Conservation (phyloP, 2,888 invertebrate species). For the Agrotis ipsilon region DNA sequence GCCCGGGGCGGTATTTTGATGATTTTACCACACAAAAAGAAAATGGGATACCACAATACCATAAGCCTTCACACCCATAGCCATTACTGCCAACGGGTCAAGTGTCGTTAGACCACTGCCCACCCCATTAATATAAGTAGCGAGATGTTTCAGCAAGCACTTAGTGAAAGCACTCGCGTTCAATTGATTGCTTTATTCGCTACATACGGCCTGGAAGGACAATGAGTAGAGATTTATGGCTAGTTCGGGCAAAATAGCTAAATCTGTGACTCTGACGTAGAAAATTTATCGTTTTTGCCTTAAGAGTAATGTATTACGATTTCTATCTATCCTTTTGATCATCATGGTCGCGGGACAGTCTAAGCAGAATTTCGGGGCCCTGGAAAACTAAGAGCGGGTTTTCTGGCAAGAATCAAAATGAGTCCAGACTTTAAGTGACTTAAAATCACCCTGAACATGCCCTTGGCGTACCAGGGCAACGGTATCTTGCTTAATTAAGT, state of each 20-base stretch:
- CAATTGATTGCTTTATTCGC: constrained; percentile 75
- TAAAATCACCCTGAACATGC: no score
- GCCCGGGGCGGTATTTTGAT: no score
- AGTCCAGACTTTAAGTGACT: no score
- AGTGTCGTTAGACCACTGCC: constrained; percentile 72
- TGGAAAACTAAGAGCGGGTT: no score
- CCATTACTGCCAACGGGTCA: constrained; percentile 79
- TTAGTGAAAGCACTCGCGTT: constrained; percentile 72
- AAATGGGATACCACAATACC: constrained; percentile 76
- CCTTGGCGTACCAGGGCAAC: no score
- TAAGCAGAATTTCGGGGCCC: no score
- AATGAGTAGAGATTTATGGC: constrained; percentile 7
- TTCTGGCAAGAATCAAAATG: no score
- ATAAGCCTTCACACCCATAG: constrained; percentile 63
- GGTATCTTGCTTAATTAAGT: no score
- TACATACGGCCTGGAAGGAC: constrained; percentile 51
- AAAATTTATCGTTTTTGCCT: neutral
- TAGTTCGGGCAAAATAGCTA: neutral
- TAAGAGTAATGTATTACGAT: no score
- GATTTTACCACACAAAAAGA: no score
- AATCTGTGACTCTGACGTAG: constrained; percentile 3
- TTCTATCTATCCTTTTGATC: no score
- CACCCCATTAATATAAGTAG: constrained; percentile 75
- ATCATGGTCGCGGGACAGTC: no score
- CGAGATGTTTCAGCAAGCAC: constrained; percentile 75